Conservation (phyloP, 2,888 invertebrate genomes). For the Pseudococcus longispinus region DNA sequence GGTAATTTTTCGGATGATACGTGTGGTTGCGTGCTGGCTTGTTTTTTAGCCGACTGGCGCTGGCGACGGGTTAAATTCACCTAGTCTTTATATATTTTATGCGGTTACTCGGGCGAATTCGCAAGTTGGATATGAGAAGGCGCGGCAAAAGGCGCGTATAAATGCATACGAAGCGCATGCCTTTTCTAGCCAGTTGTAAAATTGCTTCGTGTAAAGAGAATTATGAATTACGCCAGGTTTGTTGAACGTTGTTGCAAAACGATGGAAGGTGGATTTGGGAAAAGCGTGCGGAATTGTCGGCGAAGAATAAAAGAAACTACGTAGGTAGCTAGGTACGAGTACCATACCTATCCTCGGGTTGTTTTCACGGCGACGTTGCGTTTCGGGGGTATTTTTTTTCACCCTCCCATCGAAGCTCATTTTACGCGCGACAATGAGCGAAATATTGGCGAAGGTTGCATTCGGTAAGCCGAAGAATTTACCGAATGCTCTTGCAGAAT, state of each 20-base stretch:
- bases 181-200: background rate
- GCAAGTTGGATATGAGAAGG: background rate
- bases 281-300: background rate
- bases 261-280: background rate
- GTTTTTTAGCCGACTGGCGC: background rate
- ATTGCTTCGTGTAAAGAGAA: background rate
- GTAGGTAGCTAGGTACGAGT: too few relatives aligned
- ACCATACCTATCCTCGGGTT: too few relatives aligned
- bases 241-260: slow-evolving; percentile 4
- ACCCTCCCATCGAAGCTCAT: background rate
- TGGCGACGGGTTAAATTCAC: background rate
- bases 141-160: background rate
- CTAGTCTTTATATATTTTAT: background rate
- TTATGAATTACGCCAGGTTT: background rate
- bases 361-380: too few relatives aligned
- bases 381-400: background rate
- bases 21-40: background rate
- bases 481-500: background rate
- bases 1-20: too few relatives aligned
- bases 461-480: slow-evolving; percentile 1
- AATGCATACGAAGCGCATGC: slow-evolving; percentile 15
- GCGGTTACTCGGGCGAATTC: background rate
- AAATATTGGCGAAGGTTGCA: slow-evolving; percentile 28
- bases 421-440: background rate
- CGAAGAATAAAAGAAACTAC: background rate